Evolutionary conservation across 30 jellyfish, hydroid and myxozoan genomes (phyloP).

Genomic region (Catostylus mosaicus): DNA sequence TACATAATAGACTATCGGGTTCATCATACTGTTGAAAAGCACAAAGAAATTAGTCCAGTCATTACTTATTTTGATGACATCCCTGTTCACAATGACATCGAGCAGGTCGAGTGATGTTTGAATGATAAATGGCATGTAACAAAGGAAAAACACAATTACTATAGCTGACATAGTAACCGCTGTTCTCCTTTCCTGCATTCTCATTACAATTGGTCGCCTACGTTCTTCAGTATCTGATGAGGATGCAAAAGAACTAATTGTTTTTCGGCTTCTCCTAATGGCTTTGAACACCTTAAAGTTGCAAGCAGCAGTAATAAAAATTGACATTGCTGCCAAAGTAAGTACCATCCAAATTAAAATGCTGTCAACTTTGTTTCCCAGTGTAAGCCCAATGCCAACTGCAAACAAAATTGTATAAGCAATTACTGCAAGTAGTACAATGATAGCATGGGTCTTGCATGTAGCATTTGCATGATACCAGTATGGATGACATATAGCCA

Average conservation of each 20-base stretch:
- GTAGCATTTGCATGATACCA: slow-evolving; percentile 29
- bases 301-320: background rate
- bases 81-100: background rate
- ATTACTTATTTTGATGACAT: too few species aligned
- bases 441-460: slow-evolving; percentile 8
- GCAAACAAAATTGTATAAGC: too few species aligned
- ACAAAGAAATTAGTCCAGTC: background rate
- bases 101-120: background rate
- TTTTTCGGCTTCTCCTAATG: background rate
- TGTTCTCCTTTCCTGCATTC: background rate
- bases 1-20: slow-evolving; percentile 24
- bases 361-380: background rate
- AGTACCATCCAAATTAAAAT: too few species aligned
- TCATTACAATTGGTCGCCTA: too few species aligned
- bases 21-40: slow-evolving; percentile 1
- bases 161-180: background rate
- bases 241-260: background rate
- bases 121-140: background rate
- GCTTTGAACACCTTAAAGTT: slow-evolving; percentile 6
- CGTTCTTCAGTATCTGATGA: background rate
- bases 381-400: background rate
- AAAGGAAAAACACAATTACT: background rate
- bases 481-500: slow-evolving; percentile 1
- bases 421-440: background rate
- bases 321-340: background rate